Evolutionary conservation across 2,113 vertebrate genomes (phyloP), one percentile per base, ranked within the genome.

Genomic region (Atrichornis clamosus): DNA sequence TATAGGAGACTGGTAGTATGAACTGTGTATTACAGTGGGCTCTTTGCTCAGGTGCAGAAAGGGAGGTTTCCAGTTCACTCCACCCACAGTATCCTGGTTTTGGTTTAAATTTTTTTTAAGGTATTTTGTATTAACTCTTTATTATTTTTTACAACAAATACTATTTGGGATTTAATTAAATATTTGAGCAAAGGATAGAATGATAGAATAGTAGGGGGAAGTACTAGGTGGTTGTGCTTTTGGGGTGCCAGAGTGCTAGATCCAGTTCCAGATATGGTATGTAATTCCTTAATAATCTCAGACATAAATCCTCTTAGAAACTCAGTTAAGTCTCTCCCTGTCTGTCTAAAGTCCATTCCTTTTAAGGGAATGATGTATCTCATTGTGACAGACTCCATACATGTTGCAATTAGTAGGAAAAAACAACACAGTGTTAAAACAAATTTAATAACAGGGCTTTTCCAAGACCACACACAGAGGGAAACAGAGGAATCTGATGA

Each of bases 251-350:
- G 55, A 68, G 47, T 26, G 39, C 44, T 24, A 56, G 24, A 32
- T 41, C 60, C 49, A n/a, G 68, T 76, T 78, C 46, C 86, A 74
- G 27, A 59, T 33, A 42, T 4, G 8, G 30, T 30, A 60, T 3
- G 3, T 33, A 49, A 33, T 92, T 77, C 28, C 30, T 90, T n/a
- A 64, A 82, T 78, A 91, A 79, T 26, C 23, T 13, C 30, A 50
- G 58, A 67, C 35, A 56, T 53, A 78, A 81, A 62, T 72, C 69
- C 78, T 87, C 52, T 65, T 39, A 90, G 75, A 84, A 90, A 88
- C 37, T 28, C 33, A 81, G 35, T 67, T 74, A 93, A 62, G 16
- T 84, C 64, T 69, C 41, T 56, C 23, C 42, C 21, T 84, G 6
- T 41, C 52, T 83, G 4, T 53, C 42, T 72, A 7, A 89, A 56